Conservation (phyloP, 1,140 invertebrate species). For the Brachionus angularis region DNA sequence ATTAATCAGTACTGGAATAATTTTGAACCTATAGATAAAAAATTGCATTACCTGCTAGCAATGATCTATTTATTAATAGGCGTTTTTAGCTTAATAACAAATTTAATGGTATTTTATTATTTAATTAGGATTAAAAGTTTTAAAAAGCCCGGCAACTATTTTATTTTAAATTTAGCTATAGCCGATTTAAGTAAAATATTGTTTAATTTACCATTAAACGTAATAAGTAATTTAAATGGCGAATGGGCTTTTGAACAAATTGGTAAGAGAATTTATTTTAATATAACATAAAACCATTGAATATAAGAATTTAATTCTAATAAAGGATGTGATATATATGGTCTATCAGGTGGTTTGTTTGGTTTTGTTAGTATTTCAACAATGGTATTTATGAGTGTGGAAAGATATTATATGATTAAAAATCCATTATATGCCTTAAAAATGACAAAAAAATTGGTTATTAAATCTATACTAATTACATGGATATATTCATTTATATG, state of each 20-base stretch:
- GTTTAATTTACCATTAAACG: constrained; percentile 23
- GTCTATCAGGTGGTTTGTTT: constrained; percentile 19
- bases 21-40: constrained; percentile 23
- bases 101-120: constrained; percentile 36
- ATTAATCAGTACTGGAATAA: constrained; percentile 31
- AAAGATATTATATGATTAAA: not conserved
- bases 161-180: constrained; percentile 36
- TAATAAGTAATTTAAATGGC: not conserved
- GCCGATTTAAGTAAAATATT: constrained; percentile 36
- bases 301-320: no score
- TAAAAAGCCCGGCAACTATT: constrained; percentile 17
- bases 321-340: constrained; percentile 37
- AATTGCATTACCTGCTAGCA: constrained; percentile 30
- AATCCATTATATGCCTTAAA: constrained; percentile 35
- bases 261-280: not conserved
- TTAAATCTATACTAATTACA: constrained; percentile 8
- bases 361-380: constrained; percentile 29
- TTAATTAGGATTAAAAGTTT: constrained; percentile 18
- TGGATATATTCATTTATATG: constrained; percentile 18
- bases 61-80: constrained; percentile 11
- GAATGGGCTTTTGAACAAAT: constrained; percentile 31
- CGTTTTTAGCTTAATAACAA: constrained; percentile 5
- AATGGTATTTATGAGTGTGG: constrained; percentile 35
- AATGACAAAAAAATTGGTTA: not conserved
- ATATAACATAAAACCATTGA: not conserved